Evolutionary conservation across 2,797 vertebrate species (phyloP), one percentile per base, ranked within the genome.

Genomic region (Gymnothorax reevesii): DNA sequence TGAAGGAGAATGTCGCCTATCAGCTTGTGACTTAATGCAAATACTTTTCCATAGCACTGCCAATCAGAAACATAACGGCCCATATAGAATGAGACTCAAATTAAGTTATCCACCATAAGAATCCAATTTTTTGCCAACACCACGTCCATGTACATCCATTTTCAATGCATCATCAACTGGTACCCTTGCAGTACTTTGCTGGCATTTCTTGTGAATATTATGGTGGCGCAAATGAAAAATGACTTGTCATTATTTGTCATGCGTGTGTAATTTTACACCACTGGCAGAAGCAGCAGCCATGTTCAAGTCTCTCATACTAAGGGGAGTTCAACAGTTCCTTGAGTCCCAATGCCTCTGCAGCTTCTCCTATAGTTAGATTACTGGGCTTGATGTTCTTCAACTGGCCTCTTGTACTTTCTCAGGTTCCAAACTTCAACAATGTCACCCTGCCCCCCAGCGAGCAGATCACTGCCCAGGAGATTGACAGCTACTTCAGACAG

Each of bases 351-450:
- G 33, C 9, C 69, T 8, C 7, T 25, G 1, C 25, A 10, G n/a
- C 73, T 17, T 52, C 42, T 52, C 15, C 1, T 52, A 80, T 54
- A n/a, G 52, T 80, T 49, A 52, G 20, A 42, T 55, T 80, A 9
- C 4, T 17, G 7, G 52, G 49, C 55, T 80, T 80, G 49, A 80
- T 80, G 77, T 55, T 80, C 49, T 80, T 55, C 52, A 80, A 22
- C 77, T 80, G 77, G 49, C 52, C 49, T 80, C 77, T 80, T 17
- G 22, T 80, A 49, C 77, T 55, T 25, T 52, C 55, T 49, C 84
- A 98, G 97, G 96, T 97, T 57, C 97, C 97, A 42, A 97, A 96
- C 94, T 97, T 98, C 92, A 95, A 96, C 87, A 98, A 98, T 60
- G 94, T 95, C 90, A 97, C 95, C 0, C 93, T 99, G 89, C 97